Base-by-base conservation (phyloP, 2,113 vertebrate genomes). In the Chloroceryle aenea region DNA sequence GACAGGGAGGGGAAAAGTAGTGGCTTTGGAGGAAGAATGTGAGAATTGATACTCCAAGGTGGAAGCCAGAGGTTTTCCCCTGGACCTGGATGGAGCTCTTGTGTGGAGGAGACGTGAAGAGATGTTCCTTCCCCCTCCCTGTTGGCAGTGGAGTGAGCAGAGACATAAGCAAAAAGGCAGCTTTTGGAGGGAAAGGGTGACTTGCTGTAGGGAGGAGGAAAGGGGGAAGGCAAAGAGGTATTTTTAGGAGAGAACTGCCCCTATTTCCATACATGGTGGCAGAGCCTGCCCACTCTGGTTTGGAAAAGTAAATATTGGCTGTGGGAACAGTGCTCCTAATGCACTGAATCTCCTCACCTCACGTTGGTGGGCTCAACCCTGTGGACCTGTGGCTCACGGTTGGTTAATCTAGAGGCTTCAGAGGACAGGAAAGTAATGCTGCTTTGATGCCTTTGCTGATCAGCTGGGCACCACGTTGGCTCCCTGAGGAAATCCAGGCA, bases 251-350 rank as follows among this genome's bases (percentile, higher is more conserved):
- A 87, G 53, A 93, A 79, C 71, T 75, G 55, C 36, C 56, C 40
- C 8, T 85, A 14, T 91, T 94, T 96, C 67, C 34, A 47, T 43
- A 67, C 34, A 38, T 17, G 85, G 91, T 90, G 91, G 74, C 74
- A 85, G 73, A 87, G 27, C 63, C 38, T 90, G 52, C 42, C 40
- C 53, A 18, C 29, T 94, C 36, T 67, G 36, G 32, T 87, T 87
- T 83, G 85, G 90, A 93, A 95, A 95, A 87, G 68, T 88, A 95
- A 94, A 89, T 69, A 87, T 59, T 87, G 30, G 45, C 67, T 91
- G 67, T 62, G 34, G 64, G 45, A 93, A 53, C 9, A 19, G 66
- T 1, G 7, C 10, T 95, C 29, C 45, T 38, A 42, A 79, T 89
- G 63, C 11, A 12, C 17, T 47, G 62, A 87, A 56, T 89, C 55